phyloP scores from a whole-genome alignment of 2,113 vertebrate genomes.

The Neolamprologus modestus region DNA sequence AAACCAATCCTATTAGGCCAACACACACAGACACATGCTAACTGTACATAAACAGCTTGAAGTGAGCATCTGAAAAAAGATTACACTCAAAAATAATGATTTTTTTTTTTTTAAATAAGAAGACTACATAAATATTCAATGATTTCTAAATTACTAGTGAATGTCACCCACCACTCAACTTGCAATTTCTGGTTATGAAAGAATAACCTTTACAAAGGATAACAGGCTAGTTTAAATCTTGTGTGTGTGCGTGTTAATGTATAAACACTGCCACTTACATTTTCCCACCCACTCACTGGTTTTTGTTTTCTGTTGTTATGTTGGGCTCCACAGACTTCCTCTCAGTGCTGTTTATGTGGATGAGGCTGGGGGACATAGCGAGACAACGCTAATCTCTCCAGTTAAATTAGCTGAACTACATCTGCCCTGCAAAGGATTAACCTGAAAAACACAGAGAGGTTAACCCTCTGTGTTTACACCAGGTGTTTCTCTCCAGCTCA shows the following conservation, averaged over 20 bases:
- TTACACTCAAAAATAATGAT: not conserved
- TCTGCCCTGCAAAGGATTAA: constrained; percentile 30
- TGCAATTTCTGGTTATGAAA: not conserved
- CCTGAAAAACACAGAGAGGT: not conserved
- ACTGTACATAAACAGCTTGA: not conserved
- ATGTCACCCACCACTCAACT: not conserved
- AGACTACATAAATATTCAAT: not conserved
- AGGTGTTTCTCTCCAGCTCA: not conserved
- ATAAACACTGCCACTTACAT: not conserved
- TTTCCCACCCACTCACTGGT: not conserved
- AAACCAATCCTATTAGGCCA: not conserved
- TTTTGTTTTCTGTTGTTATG: not conserved
- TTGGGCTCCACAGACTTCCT: not conserved
- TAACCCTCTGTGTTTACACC: not conserved
- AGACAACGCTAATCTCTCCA: constrained; percentile 3
- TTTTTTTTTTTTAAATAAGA: not conserved
- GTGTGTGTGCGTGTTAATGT: not conserved
- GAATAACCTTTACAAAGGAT: not conserved
- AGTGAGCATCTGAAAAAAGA: not conserved
- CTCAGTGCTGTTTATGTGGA: not conserved
- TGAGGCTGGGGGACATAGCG: not conserved
- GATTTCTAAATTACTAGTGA: not conserved
- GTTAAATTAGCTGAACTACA: constrained; percentile 26
- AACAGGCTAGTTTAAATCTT: not conserved
- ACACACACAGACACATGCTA: not conserved